Conservation (phyloP, 2,113 vertebrate genomes). For the Hemibagrus wyckioides region DNA sequence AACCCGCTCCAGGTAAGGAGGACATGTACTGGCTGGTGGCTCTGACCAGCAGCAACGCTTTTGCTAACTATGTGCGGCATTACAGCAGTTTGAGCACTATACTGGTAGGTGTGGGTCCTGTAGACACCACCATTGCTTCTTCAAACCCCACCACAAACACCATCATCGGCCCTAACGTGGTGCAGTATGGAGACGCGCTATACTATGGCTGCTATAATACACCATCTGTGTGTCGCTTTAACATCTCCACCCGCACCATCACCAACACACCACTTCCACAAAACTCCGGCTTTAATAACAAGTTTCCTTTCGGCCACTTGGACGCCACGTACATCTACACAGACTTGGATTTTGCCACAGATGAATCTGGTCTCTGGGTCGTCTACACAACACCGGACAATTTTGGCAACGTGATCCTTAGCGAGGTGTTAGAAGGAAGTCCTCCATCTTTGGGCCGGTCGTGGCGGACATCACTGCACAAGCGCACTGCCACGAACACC, state of each 20-base stretch:
- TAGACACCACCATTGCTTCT: slow-evolving; percentile 54
- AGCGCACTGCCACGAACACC: slow-evolving; percentile 69
- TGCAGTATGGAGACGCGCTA: slow-evolving; percentile 64
- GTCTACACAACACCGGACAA: slow-evolving; percentile 64
- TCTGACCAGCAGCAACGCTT: slow-evolving; percentile 64
- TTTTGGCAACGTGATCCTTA: slow-evolving; percentile 70
- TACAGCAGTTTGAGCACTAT: slow-evolving; percentile 68
- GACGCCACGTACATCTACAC: slow-evolving; percentile 65
- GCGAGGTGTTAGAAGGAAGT: slow-evolving; percentile 56
- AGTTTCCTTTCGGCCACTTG: slow-evolving; percentile 69
- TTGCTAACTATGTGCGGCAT: slow-evolving; percentile 61
- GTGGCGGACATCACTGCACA: slow-evolving; percentile 71
- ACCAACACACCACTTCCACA: slow-evolving; percentile 57
- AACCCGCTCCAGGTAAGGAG: slow-evolving; percentile 68
- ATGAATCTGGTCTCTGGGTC: slow-evolving; percentile 74
- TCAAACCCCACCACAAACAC: slow-evolving; percentile 74
- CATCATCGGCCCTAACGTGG: slow-evolving; percentile 71
- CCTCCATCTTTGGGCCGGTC: slow-evolving; percentile 50
- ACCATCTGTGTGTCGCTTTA: slow-evolving; percentile 66
- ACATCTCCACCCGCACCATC: slow-evolving; percentile 62
- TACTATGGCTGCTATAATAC: slow-evolving; percentile 75
- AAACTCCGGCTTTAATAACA: slow-evolving; percentile 71
- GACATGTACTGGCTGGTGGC: slow-evolving; percentile 70
- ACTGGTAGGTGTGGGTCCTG: slow-evolving; percentile 62
- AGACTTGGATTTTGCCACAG: slow-evolving; percentile 72